Base-by-base conservation (phyloP, 2,113 vertebrate genomes). In the Tragulus kanchil region DNA sequence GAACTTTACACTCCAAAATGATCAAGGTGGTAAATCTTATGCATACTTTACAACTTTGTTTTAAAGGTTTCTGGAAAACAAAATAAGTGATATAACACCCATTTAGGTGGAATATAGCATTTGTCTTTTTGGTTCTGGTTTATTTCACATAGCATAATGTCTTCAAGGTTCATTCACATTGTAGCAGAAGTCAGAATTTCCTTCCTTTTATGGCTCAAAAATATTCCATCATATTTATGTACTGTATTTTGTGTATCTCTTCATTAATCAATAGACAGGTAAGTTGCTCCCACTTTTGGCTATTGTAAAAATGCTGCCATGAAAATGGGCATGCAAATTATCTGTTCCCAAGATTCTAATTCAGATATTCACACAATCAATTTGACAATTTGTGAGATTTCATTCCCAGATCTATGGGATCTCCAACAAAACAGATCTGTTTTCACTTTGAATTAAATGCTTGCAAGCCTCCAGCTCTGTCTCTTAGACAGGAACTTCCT, bases 311-410 rank as follows among this genome's bases (percentile, higher is more conserved):
- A 82, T 56, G 19, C 7, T 79, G 3, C 21, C n/a, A n/a, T n/a
- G n/a, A n/a, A n/a, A n/a, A n/a, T n/a, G n/a, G n/a, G n/a, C n/a
- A n/a, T n/a, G n/a, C n/a, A n/a, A n/a, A n/a, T n/a, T n/a, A 94
- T 69, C 36, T n/a, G n/a, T n/a, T n/a, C n/a, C n/a, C n/a, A n/a
- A n/a, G n/a, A n/a, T n/a, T 64, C 52, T 87, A 78, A 85, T 52
- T 82, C 14, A 75, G 12, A 77, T 82, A 6, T 92, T 92, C 13
- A 61, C 26, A 83, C 50, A 94, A 93, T 10, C 69, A 94, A 77
- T 95, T 48, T 92, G 89, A 92, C 56, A 58, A 77, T 92, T 93
- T 93, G 61, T 83, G 59, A 88, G 19, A 81, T 62, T 97, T 85
- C 45, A 77, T 97, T 90, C 92, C n/a, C 75, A 28, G 84, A 90